Evolutionary conservation across 2,888 invertebrate genomes (phyloP), one percentile per base, ranked within the genome.

Genomic region (Eupithecia inturbata): DNA sequence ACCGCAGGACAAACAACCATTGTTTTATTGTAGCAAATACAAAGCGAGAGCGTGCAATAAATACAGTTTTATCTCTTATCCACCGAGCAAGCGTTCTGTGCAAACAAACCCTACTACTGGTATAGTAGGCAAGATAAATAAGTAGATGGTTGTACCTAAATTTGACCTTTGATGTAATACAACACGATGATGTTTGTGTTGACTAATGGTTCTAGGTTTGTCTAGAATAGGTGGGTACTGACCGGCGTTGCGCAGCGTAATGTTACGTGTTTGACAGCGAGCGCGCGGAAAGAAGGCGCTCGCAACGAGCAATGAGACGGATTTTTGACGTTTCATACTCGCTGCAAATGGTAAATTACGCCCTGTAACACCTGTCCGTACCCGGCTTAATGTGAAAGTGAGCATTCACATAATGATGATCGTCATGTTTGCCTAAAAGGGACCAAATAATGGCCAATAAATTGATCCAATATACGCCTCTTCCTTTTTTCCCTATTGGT

Each of bases 11-110:
- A 82, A 85, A 84, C 80, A 84, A 79, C 76, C 78, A 76, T 87
- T 89, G 83, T 85, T 88, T 86, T 86, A 90, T 90, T 88, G 88
- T 87, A 85, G 85, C 86, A 91, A 92, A 92, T 84, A 91, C 81
- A 81, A 85, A 79, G 81, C 75, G 82, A 83, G 83, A 79, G 82
- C 83, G 88, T 81, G 87, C 86, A 85, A 91, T 92, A 92, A 91
- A 92, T 92, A 91, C 84, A 83, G 83, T 87, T 87, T 88, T 89
- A 91, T 90, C 88, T 89, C 87, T 89, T 90, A 91, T 90, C 88
- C 86, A 82, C 81, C 84, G 82, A 85, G 85, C 86, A 88, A 89
- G 85, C 87, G 85, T 75, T 81, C 84, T 86, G 85, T 83, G 81
- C 84, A 90, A 88, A 89, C 85, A 85, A 75, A 73, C 77, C 70